Evolutionary conservation across 2,113 vertebrate species (phyloP).

Genomic region (Ochotona princeps): DNA sequence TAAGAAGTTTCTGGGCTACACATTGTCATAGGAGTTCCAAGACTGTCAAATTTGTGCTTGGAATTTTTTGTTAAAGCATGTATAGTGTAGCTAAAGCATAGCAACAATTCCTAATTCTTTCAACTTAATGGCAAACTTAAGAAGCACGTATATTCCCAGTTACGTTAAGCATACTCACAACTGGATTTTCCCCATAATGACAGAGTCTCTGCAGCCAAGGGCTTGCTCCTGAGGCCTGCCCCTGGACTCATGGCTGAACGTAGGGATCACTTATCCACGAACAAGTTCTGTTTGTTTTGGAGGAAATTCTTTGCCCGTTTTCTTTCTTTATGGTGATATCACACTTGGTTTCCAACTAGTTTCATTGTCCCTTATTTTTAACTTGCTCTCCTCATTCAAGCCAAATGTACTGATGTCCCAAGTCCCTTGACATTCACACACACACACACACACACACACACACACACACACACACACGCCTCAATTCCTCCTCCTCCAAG

Average conservation of each 20-base stretch:
- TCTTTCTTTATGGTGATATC: conserved; percentile 52
- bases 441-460: conserved; percentile 54
- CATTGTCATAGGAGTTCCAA: neutral
- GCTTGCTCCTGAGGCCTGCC: neutral
- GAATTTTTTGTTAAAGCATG: neutral
- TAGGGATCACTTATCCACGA: neutral
- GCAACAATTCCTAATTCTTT: neutral
- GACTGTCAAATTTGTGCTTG: neutral
- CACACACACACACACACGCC: conserved; percentile 61
- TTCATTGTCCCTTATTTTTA: conserved; percentile 48
- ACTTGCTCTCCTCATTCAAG: conserved; percentile 48
- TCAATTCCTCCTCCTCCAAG: conserved; percentile 31
- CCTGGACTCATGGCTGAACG: neutral
- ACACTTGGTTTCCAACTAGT: conserved; percentile 20
- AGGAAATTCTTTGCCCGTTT: conserved; percentile 1
- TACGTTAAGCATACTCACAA: neutral
- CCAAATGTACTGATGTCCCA: neutral
- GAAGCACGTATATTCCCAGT: neutral
- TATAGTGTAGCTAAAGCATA: conserved; percentile 6
- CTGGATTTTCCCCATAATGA: neutral
- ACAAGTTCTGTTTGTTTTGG: conserved; percentile 10
- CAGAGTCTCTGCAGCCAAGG: neutral
- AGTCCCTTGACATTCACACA: conserved; percentile 52
- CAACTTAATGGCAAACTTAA: neutral
- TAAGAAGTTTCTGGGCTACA: neutral